A percentile compares a stretch with the other conserved stretches of the same genome.
Evolutionary conservation across 2,888 invertebrate genomes (phyloP).

Genomic region (Sarcophaga variegata): DNA sequence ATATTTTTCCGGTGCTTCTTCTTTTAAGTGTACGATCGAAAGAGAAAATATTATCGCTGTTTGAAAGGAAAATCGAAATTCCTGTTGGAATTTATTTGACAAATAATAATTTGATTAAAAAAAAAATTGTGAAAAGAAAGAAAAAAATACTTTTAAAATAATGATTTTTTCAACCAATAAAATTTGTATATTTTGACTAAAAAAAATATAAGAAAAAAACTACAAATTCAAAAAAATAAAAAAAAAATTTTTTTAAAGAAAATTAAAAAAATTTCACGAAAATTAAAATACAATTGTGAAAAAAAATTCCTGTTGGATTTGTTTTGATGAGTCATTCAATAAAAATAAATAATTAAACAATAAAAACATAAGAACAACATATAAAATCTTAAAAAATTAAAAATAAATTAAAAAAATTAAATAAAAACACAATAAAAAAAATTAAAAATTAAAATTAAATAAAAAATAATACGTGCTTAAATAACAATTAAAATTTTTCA

Average conservation of each 20-base stretch:
- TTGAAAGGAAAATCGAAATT: no score
- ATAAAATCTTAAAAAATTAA: background rate
- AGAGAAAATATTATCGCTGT: no score
- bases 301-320: background rate
- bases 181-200: no score
- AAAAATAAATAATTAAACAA: background rate
- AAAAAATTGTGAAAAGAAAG: background rate
- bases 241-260: background rate
- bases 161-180: no score
- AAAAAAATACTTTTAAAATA: background rate
- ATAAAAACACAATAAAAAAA: background rate
- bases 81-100: no score
- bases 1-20: constrained; percentile 58
- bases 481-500: background rate
- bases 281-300: background rate
- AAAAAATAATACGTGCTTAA: background rate
- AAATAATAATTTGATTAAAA: no score
- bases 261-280: background rate
- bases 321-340: no score
- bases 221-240: background rate
- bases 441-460: background rate
- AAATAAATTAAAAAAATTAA: background rate
- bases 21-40: background rate
- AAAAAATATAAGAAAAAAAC: background rate
- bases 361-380: background rate